Percentiles rank a stretch among this genome's conserved stretches.
phyloP scores from a whole-genome alignment of 2,888 invertebrate species.

The Orgyia antiqua region DNA sequence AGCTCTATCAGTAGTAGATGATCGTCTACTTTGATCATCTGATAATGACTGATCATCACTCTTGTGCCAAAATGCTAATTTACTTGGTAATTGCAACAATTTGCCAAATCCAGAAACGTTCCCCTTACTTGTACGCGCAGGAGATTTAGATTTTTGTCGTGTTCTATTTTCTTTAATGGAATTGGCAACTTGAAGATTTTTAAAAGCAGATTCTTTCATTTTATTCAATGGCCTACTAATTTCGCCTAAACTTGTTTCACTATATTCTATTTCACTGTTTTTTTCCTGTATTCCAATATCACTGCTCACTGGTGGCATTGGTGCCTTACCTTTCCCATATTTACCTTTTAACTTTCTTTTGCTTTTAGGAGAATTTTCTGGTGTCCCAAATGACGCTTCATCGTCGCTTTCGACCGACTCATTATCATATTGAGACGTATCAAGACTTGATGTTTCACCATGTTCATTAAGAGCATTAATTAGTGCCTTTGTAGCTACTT shows the following conservation, averaged over 20 bases:
- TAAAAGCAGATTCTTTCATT: slow-evolving; percentile 55
- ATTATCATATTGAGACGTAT: slow-evolving; percentile 36
- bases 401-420: slow-evolving; percentile 62
- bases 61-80: slow-evolving; percentile 76
- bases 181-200: slow-evolving; percentile 36
- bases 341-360: slow-evolving; percentile 60
- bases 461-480: slow-evolving; percentile 10
- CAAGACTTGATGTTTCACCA: slow-evolving; percentile 34
- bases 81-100: slow-evolving; percentile 74
- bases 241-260: slow-evolving; percentile 1
- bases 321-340: slow-evolving; percentile 70
- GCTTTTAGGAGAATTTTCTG: slow-evolving; percentile 61
- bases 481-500: slow-evolving; percentile 1
- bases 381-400: slow-evolving; percentile 69
- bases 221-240: slow-evolving; percentile 33
- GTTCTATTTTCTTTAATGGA: slow-evolving; percentile 47
- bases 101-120: slow-evolving; percentile 55
- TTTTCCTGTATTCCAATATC: slow-evolving; percentile 4
- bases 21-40: slow-evolving; percentile 48
- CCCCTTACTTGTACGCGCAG: slow-evolving; percentile 42
- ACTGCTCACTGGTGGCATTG: slow-evolving; percentile 43
- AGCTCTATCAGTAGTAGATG: slow-evolving; percentile 47
- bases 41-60: slow-evolving; percentile 44
- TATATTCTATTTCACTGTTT: slow-evolving; percentile 8
- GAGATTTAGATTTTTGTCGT: slow-evolving; percentile 59